These are phyloP conservation scores for Plutella xylostella DNA, from an alignment of 2,888 invertebrate genomes.

Conservation along the genomic window DNA sequence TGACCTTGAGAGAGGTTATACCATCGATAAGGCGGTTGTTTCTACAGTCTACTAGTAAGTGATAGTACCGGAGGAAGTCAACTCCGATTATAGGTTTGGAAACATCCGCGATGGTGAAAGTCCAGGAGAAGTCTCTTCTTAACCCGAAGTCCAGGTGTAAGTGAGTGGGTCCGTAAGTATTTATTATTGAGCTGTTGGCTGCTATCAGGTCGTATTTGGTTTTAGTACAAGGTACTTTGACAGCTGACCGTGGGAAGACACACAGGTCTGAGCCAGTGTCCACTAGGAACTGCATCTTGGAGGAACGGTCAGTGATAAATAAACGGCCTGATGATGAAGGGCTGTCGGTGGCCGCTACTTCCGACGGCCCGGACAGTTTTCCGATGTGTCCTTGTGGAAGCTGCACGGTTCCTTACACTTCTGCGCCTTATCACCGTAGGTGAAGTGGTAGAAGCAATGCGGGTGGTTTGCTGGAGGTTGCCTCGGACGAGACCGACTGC, in stretches of 20 bases:
- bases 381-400: no score
- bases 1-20: no score
- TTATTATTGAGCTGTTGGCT: background rate
- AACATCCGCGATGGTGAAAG: slow-evolving; percentile 15
- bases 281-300: background rate
- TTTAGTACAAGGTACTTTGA: background rate
- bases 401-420: no score
- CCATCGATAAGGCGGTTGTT: background rate
- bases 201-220: background rate
- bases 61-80: slow-evolving; percentile 11
- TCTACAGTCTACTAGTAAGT: background rate
- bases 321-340: background rate
- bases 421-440: no score
- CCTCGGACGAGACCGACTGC: no score
- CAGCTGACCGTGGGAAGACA: background rate
- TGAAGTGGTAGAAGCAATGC: no score
- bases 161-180: background rate
- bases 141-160: background rate
- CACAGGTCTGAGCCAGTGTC: background rate
- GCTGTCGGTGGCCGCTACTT: background rate
- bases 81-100: slow-evolving; percentile 13
- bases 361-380: background rate
- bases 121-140: slow-evolving; percentile 10
- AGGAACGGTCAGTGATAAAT: background rate
- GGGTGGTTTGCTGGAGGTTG: no score